Evolutionary conservation across 1,140 invertebrate genomes (phyloP).

Genomic region (Orussus abietinus): DNA sequence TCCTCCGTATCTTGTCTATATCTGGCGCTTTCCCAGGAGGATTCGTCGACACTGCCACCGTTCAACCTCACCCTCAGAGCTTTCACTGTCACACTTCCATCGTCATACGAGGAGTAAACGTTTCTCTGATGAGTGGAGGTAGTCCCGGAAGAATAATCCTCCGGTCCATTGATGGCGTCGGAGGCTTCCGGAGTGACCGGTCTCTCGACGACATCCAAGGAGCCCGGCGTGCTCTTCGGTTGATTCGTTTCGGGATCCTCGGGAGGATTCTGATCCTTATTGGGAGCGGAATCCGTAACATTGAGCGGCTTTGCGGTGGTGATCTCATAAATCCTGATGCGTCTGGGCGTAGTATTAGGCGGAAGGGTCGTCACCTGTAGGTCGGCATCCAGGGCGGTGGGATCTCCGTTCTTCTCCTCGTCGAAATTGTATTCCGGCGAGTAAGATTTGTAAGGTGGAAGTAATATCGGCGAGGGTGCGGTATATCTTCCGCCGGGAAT

Average conservation of each 20-base stretch:
- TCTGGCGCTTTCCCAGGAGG: not conserved
- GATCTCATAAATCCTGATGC: not conserved
- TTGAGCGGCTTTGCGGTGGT: not conserved
- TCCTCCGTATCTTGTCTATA: conserved; percentile 1
- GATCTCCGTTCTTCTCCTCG: conserved; percentile 1
- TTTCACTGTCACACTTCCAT: not conserved
- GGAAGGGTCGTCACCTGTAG: too few relatives aligned
- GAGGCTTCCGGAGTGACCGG: too few relatives aligned
- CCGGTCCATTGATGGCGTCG: too few relatives aligned
- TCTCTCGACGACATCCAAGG: too few relatives aligned
- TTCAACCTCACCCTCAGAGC: conserved; percentile 1
- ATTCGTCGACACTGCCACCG: not conserved
- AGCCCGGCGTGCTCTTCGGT: too few relatives aligned
- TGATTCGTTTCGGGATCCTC: too few relatives aligned
- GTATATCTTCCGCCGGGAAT: conserved; percentile 4
- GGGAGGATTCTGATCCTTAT: too few relatives aligned
- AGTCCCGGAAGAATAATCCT: too few relatives aligned
- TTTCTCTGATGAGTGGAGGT: too few relatives aligned
- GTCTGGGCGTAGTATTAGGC: not conserved
- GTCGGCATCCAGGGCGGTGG: too few relatives aligned
- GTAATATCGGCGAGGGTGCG: conserved; percentile 13
- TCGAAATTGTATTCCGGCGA: conserved; percentile 10
- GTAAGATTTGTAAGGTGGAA: conserved; percentile 12
- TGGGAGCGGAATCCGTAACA: too few relatives aligned
- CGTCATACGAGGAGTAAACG: not conserved